A percentile compares a stretch with the other conserved stretches of the same genome.
Conservation (phyloP, 2,113 vertebrate species). For the Hippolais icterina region DNA sequence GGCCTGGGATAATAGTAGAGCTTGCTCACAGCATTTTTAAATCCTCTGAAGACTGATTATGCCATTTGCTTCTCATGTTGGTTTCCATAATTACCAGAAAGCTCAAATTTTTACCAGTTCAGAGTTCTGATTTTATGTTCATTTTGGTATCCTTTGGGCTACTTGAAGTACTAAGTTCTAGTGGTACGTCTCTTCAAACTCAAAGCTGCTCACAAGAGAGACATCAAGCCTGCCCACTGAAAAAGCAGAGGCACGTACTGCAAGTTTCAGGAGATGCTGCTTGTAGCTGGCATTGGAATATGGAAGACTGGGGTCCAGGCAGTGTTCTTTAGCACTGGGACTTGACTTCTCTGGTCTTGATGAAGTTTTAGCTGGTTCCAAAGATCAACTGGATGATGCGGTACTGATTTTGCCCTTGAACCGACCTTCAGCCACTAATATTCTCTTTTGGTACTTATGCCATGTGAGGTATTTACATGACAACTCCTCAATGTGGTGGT, state of each 20-base stretch:
- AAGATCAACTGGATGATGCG: neutral
- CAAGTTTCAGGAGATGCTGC: neutral
- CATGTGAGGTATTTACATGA: neutral
- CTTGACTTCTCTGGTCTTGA: neutral
- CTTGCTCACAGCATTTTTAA: neutral
- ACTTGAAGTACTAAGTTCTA: neutral
- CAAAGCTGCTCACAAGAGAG: neutral
- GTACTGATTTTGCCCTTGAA: neutral
- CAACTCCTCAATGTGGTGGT: neutral
- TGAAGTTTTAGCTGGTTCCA: neutral
- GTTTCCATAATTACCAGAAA: conserved; percentile 44
- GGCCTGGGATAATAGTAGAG: neutral
- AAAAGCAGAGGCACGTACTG: neutral
- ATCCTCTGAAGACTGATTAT: conserved; percentile 34
- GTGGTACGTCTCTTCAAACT: neutral
- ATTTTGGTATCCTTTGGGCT: neutral
- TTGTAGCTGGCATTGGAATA: neutral
- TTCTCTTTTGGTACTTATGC: neutral
- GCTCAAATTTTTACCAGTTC: conserved; percentile 21
- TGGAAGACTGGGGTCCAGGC: neutral
- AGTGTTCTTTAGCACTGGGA: neutral
- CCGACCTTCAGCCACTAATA: neutral
- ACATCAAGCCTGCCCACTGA: neutral
- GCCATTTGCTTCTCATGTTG: conserved; percentile 2
- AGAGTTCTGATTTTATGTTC: conserved; percentile 11